phyloP scores from a whole-genome alignment of 2,113 vertebrate genomes.

The Platysteira castanea region DNA sequence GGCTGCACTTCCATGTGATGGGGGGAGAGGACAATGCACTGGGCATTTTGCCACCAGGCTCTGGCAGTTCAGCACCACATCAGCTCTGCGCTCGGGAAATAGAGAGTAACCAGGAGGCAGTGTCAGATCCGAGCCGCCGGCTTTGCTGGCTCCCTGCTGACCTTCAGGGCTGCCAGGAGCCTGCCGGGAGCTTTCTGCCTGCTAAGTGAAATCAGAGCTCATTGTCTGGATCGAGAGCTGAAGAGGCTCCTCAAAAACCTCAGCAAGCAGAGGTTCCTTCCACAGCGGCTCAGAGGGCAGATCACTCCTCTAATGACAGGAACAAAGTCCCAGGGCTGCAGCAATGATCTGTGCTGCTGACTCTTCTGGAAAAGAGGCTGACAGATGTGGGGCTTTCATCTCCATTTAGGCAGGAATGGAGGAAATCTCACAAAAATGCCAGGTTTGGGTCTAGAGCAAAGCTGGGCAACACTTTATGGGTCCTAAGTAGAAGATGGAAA shows the following conservation, averaged over 20 bases:
- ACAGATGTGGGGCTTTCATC: rapidly evolving
- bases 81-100: neutral
- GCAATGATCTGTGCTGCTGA: neutral
- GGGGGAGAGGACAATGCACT: neutral
- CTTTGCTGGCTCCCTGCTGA: neutral
- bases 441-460: neutral
- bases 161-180: neutral
- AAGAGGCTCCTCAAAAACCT: neutral
- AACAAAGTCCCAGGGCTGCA: neutral
- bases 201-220: slow-evolving; percentile 3
- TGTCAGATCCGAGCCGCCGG: rapidly evolving
- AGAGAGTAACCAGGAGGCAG: neutral
- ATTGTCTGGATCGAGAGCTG: neutral
- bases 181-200: neutral
- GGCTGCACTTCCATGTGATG: neutral
- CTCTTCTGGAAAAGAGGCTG: neutral
- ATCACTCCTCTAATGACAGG: neutral
- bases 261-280: neutral
- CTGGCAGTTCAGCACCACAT: neutral
- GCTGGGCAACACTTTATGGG: neutral
- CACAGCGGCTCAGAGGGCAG: neutral
- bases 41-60: neutral
- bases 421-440: neutral
- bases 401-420: neutral
- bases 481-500: neutral